phyloP scores from a whole-genome alignment of 2,113 vertebrate species.

The Pedionomus torquatus region DNA sequence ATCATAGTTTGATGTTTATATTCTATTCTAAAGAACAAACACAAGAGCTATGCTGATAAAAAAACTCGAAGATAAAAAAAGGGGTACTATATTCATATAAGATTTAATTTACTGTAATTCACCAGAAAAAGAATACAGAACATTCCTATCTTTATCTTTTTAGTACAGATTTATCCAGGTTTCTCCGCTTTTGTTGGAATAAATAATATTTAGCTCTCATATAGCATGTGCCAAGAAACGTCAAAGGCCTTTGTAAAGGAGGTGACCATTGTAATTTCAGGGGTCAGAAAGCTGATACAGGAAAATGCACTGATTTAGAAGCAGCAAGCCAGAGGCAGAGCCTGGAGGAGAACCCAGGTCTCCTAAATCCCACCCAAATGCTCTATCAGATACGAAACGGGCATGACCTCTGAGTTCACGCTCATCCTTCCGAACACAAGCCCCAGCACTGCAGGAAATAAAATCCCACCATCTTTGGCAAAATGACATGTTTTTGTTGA shows the following conservation, averaged over 20 bases:
- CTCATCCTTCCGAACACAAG: neutral
- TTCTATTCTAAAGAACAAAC: slow-evolving; percentile 28
- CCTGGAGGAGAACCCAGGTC: neutral
- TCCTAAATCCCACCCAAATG: neutral
- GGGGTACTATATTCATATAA: neutral
- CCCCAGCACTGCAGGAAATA: neutral
- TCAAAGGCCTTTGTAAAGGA: neutral
- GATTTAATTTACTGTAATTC: neutral
- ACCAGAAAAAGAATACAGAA: neutral
- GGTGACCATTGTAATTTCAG: neutral
- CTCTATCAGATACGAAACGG: neutral
- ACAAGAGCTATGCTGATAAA: neutral
- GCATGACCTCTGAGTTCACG: neutral
- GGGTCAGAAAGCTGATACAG: neutral
- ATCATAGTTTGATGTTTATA: neutral
- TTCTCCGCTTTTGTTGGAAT: neutral
- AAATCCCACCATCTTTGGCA: neutral
- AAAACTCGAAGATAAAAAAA: slow-evolving; percentile 1
- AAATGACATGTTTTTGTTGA: neutral
- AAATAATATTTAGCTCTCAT: neutral
- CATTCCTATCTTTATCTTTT: neutral
- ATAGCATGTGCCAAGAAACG: neutral
- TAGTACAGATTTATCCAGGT: neutral
- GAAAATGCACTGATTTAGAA: neutral
- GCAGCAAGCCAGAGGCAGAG: neutral